Conservation (phyloP, 2,888 invertebrate species). For the Nineta flava region DNA sequence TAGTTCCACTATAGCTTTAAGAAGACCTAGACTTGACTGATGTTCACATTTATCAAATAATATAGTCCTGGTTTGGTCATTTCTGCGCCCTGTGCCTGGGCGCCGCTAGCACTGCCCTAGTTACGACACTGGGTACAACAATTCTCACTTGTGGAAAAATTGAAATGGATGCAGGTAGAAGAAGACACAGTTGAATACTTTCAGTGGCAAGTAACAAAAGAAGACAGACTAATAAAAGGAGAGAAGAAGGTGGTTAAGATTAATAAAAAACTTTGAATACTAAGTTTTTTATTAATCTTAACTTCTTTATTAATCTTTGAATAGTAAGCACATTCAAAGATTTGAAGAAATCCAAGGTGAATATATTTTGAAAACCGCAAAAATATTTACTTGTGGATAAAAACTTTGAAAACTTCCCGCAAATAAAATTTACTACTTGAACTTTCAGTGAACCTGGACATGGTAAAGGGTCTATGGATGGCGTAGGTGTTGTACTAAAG, state of each 20-base stretch:
- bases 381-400: slow-evolving; percentile 12
- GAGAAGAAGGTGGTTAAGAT: not conserved
- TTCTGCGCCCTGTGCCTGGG: too few species aligned
- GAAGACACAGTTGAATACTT: not conserved
- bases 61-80: too few species aligned
- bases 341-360: not conserved
- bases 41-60: too few species aligned
- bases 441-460: slow-evolving; percentile 11
- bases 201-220: not conserved
- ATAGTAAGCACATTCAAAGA: not conserved
- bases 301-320: too few species aligned
- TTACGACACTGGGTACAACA: too few species aligned
- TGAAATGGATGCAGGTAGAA: too few species aligned
- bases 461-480: slow-evolving; percentile 3
- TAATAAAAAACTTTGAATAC: not conserved
- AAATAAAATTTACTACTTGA: slow-evolving; percentile 10
- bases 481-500: slow-evolving; percentile 9
- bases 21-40: too few species aligned
- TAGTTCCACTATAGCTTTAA: too few species aligned
- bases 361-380: not conserved
- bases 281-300: too few species aligned
- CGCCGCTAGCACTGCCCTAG: too few species aligned
- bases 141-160: too few species aligned
- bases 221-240: not conserved
- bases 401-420: slow-evolving; percentile 12